phyloP scores from a whole-genome alignment of 2,113 vertebrate species.

The Microcebus ravelobensis region DNA sequence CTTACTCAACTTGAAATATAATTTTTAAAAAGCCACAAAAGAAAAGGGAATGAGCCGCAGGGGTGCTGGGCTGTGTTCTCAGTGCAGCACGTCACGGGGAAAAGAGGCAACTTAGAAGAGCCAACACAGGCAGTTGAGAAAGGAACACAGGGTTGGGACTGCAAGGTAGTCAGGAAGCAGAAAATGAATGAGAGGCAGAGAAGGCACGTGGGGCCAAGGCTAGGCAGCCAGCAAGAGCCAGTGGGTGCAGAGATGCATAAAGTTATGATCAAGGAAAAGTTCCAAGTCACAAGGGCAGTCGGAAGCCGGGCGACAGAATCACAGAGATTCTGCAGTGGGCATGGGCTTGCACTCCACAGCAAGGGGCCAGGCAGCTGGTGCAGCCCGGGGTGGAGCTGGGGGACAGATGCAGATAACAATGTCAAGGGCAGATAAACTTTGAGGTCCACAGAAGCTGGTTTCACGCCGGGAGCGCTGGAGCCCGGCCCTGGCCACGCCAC shows the following conservation, averaged over 20 bases:
- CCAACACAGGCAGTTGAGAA: not conserved
- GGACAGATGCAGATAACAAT: fast-evolving
- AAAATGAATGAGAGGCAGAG: not conserved
- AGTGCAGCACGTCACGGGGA: not conserved
- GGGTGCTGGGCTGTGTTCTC: not conserved
- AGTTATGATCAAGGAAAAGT: not conserved
- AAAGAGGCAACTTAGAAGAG: not conserved
- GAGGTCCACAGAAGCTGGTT: too few relatives aligned
- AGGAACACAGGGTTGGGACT: too few relatives aligned
- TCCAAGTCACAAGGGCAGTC: too few relatives aligned
- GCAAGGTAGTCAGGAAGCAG: not conserved
- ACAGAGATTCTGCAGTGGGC: fast-evolving
- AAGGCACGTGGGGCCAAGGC: not conserved
- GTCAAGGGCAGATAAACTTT: not conserved
- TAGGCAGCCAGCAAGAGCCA: too few relatives aligned
- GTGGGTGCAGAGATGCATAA: not conserved
- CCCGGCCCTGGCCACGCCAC: too few relatives aligned
- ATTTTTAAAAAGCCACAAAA: not conserved
- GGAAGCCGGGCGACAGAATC: not conserved
- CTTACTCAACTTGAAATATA: not conserved
- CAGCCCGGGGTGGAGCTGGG: not conserved
- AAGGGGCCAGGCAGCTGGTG: not conserved
- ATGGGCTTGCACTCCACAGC: not conserved
- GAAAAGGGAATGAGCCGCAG: not conserved
- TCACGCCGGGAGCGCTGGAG: not conserved